phyloP scores from a whole-genome alignment of 2,113 vertebrate genomes.

The Poecile atricapillus region DNA sequence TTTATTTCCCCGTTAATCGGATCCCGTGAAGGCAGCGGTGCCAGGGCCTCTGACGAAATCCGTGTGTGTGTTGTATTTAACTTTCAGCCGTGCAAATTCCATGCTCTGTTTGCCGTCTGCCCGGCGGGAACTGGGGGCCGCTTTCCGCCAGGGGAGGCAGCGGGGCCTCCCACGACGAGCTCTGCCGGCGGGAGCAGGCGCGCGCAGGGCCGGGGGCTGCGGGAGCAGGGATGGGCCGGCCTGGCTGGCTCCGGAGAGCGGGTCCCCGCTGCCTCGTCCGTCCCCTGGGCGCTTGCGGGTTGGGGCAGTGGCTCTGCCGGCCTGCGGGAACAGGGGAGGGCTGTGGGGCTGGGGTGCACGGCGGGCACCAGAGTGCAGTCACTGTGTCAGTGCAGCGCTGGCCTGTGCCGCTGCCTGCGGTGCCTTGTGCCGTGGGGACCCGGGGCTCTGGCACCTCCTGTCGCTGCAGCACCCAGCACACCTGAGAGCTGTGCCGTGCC shows the following conservation, averaged over 20 bases:
- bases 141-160: neutral
- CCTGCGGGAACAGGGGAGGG: neutral
- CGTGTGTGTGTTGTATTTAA: slow-evolving; percentile 51
- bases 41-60: slow-evolving; percentile 48
- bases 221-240: neutral
- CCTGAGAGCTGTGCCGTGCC: neutral
- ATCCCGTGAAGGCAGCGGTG: neutral
- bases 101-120: slow-evolving; percentile 53
- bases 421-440: rapidly evolving
- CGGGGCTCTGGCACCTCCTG: rapidly evolving
- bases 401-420: rapidly evolving
- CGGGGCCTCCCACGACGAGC: neutral
- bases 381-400: rapidly evolving
- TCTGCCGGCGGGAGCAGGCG: neutral
- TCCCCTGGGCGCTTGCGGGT: neutral
- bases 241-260: rapidly evolving
- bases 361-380: rapidly evolving
- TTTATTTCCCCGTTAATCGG: slow-evolving; percentile 44
- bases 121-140: neutral
- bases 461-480: neutral
- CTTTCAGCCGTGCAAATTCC: slow-evolving; percentile 59
- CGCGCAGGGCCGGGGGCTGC: neutral
- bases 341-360: neutral
- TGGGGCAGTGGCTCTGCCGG: neutral
- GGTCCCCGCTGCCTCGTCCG: rapidly evolving